These are phyloP conservation scores for Acanthaster planci DNA, from an alignment of 35 echinoderm and acorn worm species.

Conservation along the genomic window DNA sequence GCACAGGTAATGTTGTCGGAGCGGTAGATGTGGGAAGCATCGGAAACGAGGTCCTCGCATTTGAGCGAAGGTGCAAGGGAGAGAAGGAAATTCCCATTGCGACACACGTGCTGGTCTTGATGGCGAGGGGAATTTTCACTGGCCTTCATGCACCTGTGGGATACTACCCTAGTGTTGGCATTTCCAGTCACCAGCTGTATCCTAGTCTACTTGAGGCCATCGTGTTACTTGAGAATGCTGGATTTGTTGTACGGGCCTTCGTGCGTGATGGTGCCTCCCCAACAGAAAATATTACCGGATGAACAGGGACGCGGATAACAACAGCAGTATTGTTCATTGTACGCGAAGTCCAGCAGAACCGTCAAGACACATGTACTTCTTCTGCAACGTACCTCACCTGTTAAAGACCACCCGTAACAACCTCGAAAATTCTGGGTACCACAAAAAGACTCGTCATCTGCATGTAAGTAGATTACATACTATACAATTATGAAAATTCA, in stretches of 20 bases:
- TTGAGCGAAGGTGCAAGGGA: background rate
- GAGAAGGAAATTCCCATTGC: conserved; percentile 12
- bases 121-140: conserved; percentile 36
- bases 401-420: conserved; percentile 75
- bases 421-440: conserved; percentile 64
- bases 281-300: conserved; percentile 58
- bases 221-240: conserved; percentile 11
- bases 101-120: conserved; percentile 39
- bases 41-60: background rate
- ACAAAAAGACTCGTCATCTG: conserved; percentile 55
- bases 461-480: conserved; percentile 42
- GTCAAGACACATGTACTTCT: conserved; percentile 45
- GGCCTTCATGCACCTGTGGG: conserved; percentile 24
- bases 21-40: background rate
- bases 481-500: too few species aligned
- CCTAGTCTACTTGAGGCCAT: background rate
- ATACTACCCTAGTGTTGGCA: conserved; percentile 15
- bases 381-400: conserved; percentile 76
- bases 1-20: background rate
- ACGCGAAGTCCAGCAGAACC: background rate
- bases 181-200: background rate
- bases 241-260: conserved; percentile 48
- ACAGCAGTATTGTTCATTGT: background rate
- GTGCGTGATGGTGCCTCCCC: conserved; percentile 46
- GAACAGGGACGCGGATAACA: background rate